Percentiles rank a stretch among this genome's conserved stretches.
Conservation (phyloP, 2,888 invertebrate genomes). For the Limnephilus auricula region DNA sequence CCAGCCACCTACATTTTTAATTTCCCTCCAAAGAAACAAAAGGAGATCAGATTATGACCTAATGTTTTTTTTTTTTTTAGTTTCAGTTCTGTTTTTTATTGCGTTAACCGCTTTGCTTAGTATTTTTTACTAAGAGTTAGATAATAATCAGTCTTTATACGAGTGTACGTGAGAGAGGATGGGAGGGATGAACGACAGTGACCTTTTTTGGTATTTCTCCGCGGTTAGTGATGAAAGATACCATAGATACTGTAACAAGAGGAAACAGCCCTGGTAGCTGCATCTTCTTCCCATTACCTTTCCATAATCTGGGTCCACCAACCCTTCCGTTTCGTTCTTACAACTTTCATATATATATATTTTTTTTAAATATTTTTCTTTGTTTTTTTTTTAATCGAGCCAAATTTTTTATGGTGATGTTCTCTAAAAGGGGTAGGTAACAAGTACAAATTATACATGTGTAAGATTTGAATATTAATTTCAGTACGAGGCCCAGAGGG, state of each 20-base stretch:
- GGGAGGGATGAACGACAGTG: neutral
- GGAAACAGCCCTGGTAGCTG: neutral
- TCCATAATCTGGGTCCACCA: too few species aligned
- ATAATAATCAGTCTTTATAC: neutral
- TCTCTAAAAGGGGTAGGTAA: neutral
- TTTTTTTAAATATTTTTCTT: too few species aligned
- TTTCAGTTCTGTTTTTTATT: neutral
- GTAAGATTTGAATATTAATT: too few species aligned
- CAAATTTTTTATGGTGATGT: too few species aligned
- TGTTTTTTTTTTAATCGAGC: too few species aligned
- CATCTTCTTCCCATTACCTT: too few species aligned
- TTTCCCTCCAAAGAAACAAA: constrained; percentile 2
- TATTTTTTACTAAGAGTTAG: neutral
- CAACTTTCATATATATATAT: too few species aligned
- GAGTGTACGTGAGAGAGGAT: neutral
- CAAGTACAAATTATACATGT: neutral
- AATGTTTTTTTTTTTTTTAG: neutral
- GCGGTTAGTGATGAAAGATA: neutral
- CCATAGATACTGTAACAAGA: neutral
- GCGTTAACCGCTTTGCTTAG: neutral
- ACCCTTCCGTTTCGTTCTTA: too few species aligned
- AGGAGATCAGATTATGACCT: neutral
- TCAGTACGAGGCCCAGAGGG: too few species aligned
- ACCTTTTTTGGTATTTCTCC: neutral
- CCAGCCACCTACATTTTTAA: neutral